phyloP scores from a whole-genome alignment of 2,113 vertebrate species.

The Tragelaphus strepsiceros region DNA sequence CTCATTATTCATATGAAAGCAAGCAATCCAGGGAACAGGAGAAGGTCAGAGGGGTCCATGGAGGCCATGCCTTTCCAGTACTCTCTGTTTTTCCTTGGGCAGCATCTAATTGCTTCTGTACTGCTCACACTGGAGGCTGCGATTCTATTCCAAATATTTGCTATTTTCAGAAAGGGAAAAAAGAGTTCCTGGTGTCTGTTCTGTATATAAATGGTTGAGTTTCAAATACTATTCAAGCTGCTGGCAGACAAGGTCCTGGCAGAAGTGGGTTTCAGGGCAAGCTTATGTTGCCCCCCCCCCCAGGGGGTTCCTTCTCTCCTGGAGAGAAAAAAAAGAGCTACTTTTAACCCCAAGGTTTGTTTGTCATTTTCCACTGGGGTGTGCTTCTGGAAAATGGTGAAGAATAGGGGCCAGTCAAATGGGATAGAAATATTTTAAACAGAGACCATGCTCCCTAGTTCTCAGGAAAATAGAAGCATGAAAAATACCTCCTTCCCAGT shows the following conservation, averaged over 20 bases:
- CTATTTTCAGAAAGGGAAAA: background rate
- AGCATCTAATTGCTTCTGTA: conserved; percentile 38
- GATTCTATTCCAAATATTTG: conserved; percentile 35
- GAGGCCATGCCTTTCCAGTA: background rate
- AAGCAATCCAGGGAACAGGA: background rate
- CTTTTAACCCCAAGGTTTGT: background rate
- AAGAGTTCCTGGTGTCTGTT: background rate
- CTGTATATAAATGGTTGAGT: conserved; percentile 8
- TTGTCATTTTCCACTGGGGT: background rate
- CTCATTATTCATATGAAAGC: background rate
- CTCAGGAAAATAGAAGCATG: background rate
- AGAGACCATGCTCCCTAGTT: background rate
- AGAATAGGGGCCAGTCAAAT: background rate
- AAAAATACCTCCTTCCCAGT: background rate
- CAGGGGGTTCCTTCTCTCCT: background rate
- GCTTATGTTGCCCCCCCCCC: background rate
- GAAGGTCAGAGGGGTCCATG: background rate
- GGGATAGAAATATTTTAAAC: background rate
- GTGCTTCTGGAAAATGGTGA: background rate
- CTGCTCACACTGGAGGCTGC: conserved; percentile 2
- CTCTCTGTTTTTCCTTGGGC: background rate
- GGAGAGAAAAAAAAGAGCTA: background rate
- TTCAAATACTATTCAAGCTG: background rate
- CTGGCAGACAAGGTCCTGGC: background rate
- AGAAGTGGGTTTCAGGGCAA: background rate